Conservation (phyloP, 2,113 vertebrate genomes). For the Morphnarchus princeps region DNA sequence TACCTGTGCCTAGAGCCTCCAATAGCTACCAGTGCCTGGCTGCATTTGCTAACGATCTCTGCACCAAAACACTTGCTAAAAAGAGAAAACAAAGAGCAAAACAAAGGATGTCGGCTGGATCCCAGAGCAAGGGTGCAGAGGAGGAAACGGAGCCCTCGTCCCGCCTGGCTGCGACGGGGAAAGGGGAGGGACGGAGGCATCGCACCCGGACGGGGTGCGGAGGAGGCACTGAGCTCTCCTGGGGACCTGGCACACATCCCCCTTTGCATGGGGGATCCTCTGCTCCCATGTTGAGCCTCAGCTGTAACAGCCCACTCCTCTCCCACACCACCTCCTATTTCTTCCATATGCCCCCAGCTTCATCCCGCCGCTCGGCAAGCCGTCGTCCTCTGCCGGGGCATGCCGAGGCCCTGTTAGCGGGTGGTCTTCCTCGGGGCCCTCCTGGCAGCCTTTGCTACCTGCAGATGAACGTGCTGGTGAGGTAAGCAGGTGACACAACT, state of each 20-base stretch:
- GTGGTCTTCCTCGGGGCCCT: accelerated
- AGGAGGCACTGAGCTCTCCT: neutral
- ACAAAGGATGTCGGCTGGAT: neutral
- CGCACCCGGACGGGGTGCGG: accelerated
- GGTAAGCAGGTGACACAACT: neutral
- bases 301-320: neutral
- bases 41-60: neutral
- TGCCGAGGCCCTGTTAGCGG: accelerated
- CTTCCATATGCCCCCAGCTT: neutral
- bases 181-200: neutral
- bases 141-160: neutral
- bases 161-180: accelerated
- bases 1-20: neutral
- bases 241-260: neutral
- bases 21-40: neutral
- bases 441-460: neutral
- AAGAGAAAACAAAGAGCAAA: neutral
- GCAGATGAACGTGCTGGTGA: neutral
- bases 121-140: neutral
- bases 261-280: neutral
- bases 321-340: neutral
- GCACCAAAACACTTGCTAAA: neutral
- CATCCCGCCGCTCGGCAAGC: neutral
- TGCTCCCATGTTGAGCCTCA: accelerated
- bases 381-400: accelerated